Evolutionary conservation across 2,797 vertebrate genomes (phyloP).

Genomic region (Cyprinodon diabolis): DNA sequence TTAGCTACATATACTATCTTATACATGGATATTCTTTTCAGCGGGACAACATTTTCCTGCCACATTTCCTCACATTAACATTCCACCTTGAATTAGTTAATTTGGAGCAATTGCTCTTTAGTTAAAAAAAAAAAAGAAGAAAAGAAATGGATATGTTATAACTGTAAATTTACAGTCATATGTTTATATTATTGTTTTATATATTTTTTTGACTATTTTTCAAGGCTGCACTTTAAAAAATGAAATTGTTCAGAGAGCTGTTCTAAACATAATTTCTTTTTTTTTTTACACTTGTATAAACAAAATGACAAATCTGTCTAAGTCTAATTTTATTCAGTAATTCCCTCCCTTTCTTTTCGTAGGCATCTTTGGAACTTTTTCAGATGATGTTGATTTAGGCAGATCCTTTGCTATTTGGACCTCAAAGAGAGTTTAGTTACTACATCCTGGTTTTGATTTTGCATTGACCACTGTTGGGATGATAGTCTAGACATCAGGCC

Average conservation of each 20-base stretch:
- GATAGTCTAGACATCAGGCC: constrained; percentile 35
- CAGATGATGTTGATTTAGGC: no score
- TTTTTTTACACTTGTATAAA: no score
- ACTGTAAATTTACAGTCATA: no score
- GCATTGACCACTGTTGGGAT: constrained; percentile 15
- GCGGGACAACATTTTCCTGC: not conserved
- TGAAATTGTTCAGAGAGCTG: no score
- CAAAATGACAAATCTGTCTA: no score
- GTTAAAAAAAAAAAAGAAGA: no score
- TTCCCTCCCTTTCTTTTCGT: not conserved
- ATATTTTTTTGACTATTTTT: no score
- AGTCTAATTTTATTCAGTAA: not conserved
- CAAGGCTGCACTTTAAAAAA: no score
- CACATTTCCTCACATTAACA: not conserved
- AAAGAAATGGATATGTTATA: no score
- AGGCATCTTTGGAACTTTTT: not conserved
- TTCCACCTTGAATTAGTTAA: not conserved
- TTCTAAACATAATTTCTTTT: no score
- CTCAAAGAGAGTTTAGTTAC: not conserved
- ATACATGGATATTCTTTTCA: not conserved
- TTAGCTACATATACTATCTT: not conserved
- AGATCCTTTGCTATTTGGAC: not conserved
- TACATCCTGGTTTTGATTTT: constrained; percentile 25
- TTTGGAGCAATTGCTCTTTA: not conserved
- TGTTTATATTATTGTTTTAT: no score